A percentile compares a stretch with the other conserved stretches of the same genome.
These are phyloP conservation scores for Bimastos eiseni DNA, from an alignment of 2,888 invertebrate genomes.

Conservation along the genomic window DNA sequence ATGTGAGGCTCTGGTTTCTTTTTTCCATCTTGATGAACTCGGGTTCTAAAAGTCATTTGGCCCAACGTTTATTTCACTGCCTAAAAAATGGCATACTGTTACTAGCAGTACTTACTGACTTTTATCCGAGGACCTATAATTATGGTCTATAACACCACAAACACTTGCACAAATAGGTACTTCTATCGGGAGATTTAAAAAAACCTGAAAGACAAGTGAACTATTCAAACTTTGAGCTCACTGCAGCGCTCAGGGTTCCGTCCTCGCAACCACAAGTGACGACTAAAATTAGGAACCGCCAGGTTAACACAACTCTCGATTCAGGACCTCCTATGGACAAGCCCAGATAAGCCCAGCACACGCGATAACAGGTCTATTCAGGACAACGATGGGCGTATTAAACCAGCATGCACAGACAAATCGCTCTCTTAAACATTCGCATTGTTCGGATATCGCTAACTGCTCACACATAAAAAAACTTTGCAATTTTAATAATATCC, in stretches of 20 bases:
- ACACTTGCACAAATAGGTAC: background rate
- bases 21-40: background rate
- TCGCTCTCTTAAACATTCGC: background rate
- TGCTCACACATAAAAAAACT: background rate
- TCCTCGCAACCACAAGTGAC: constrained; percentile 3
- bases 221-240: background rate
- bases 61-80: background rate
- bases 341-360: background rate
- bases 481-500: background rate
- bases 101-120: background rate
- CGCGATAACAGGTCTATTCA: background rate
- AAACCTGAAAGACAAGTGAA: background rate
- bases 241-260: background rate
- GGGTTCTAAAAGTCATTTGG: background rate
- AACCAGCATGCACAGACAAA: background rate
- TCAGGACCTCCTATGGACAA: background rate
- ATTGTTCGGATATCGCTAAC: background rate
- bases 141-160: background rate
- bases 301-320: background rate
- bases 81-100: background rate
- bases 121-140: background rate
- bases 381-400: background rate
- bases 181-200: background rate
- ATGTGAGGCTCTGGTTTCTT: background rate
- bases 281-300: background rate